These are phyloP conservation scores for Oscheius sp. DNA, from an alignment of 2,888 invertebrate species.

Conservation along the genomic window DNA sequence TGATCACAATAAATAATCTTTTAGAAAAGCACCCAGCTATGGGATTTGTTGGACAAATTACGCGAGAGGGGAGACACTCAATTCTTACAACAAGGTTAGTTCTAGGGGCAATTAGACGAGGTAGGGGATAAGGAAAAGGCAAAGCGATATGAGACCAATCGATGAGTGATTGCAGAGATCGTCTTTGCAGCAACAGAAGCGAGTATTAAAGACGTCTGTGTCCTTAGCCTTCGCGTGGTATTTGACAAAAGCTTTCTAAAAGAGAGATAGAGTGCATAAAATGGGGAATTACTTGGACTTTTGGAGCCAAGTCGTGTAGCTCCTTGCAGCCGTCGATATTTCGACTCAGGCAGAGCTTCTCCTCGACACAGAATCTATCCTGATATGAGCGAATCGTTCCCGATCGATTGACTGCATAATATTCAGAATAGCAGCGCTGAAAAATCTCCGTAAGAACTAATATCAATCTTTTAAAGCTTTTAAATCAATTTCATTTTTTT, in stretches of 20 bases:
- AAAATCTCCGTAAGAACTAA: too few species aligned
- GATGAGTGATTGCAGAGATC: constrained; percentile 45
- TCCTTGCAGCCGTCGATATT: constrained; percentile 50
- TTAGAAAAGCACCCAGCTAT: constrained; percentile 65
- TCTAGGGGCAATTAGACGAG: constrained; percentile 25
- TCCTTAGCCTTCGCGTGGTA: constrained; percentile 38
- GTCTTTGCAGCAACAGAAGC: constrained; percentile 55
- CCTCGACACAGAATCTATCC: constrained; percentile 58
- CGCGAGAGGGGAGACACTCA: constrained; percentile 58
- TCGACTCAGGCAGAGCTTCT: constrained; percentile 47
- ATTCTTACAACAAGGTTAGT: constrained; percentile 55
- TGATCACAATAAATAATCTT: too few species aligned
- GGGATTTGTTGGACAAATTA: constrained; percentile 64
- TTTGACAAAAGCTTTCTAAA: constrained; percentile 41
- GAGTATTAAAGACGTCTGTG: constrained; percentile 33
- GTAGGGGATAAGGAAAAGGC: constrained; percentile 12
- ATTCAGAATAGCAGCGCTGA: constrained; percentile 58
- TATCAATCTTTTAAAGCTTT: background rate
- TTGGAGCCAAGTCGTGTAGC: constrained; percentile 44
- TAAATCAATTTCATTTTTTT: background rate
- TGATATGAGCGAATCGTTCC: constrained; percentile 47
- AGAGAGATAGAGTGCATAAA: background rate
- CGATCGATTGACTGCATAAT: constrained; percentile 50
- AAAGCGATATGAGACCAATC: constrained; percentile 12
- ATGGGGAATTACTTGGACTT: constrained; percentile 40